phyloP scores from a whole-genome alignment of 2,888 invertebrate genomes.

The Beris morrisii region DNA sequence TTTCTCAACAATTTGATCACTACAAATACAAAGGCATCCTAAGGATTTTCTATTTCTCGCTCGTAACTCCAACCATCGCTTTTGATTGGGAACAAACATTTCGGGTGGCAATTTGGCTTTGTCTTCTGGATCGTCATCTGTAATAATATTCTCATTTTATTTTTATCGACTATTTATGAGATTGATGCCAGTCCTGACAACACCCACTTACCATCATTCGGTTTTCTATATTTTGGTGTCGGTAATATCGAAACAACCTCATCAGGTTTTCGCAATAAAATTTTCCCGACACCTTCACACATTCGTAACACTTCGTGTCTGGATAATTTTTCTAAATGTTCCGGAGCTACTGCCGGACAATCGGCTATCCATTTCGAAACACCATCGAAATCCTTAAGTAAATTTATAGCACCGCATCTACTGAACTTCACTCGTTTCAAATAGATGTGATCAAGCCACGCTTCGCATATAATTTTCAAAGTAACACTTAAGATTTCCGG shows the following conservation, averaged over 20 bases:
- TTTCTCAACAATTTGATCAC: conserved; percentile 14
- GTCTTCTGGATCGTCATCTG: conserved; percentile 56
- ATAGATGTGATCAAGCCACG: conserved; percentile 86
- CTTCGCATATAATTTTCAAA: conserved; percentile 79
- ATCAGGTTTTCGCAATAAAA: conserved; percentile 78
- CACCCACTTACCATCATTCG: conserved; percentile 40
- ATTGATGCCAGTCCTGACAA: no score
- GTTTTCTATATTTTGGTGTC: conserved; percentile 49
- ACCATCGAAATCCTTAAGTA: conserved; percentile 79
- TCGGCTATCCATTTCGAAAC: conserved; percentile 75
- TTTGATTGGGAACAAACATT: conserved; percentile 91
- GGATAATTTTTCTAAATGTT: conserved; percentile 55
- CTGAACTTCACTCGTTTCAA: conserved; percentile 80
- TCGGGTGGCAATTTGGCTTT: conserved; percentile 80
- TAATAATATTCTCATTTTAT: conserved; percentile 36
- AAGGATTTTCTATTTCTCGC: conserved; percentile 58
- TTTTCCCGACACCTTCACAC: conserved; percentile 83
- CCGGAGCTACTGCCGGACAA: conserved; percentile 61
- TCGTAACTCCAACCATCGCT: conserved; percentile 81
- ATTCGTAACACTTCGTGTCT: conserved; percentile 62
- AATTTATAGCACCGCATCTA: conserved; percentile 74
- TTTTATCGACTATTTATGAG: background rate
- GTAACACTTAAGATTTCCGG: conserved; percentile 74
- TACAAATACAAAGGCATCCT: conserved; percentile 40
- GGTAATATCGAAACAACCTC: conserved; percentile 78